phyloP scores from a whole-genome alignment of 2,888 invertebrate species.

The Meganola albula region DNA sequence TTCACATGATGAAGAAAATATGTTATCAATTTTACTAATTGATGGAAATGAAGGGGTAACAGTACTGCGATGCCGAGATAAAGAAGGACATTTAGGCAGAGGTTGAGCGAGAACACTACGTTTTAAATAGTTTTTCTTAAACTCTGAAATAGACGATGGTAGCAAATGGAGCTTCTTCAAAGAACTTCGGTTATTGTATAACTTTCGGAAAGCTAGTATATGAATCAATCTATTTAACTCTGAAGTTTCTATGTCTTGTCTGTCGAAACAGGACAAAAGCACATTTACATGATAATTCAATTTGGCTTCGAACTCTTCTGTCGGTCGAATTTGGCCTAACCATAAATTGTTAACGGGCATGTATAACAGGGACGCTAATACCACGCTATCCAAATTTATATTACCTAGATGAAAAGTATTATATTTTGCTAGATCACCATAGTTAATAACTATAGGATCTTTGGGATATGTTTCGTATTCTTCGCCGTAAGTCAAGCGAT shows the following conservation, averaged over 20 bases:
- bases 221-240: conserved; percentile 57
- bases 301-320: conserved; percentile 52
- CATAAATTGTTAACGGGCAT: conserved; percentile 60
- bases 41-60: conserved; percentile 42
- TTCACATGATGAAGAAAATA: conserved; percentile 21
- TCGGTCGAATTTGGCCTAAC: conserved; percentile 34
- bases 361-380: conserved; percentile 42
- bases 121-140: conserved; percentile 61
- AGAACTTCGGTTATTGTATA: conserved; percentile 63
- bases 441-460: conserved; percentile 53
- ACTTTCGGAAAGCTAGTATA: conserved; percentile 58
- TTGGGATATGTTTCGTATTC: conserved; percentile 56
- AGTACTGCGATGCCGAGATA: conserved; percentile 27
- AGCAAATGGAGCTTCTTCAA: conserved; percentile 45
- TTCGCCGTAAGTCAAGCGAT: conserved; percentile 56
- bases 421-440: conserved; percentile 54
- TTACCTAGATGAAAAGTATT: conserved; percentile 59
- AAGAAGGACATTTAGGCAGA: conserved; percentile 35
- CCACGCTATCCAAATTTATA: conserved; percentile 52
- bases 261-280: conserved; percentile 58
- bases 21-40: conserved; percentile 41
- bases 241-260: conserved; percentile 54
- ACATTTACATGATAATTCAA: conserved; percentile 61
- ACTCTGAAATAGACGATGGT: conserved; percentile 45
- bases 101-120: conserved; percentile 60